These are phyloP conservation scores for Rhinogobius similis DNA, from an alignment of 2,113 vertebrate species.

Conservation along the genomic window DNA sequence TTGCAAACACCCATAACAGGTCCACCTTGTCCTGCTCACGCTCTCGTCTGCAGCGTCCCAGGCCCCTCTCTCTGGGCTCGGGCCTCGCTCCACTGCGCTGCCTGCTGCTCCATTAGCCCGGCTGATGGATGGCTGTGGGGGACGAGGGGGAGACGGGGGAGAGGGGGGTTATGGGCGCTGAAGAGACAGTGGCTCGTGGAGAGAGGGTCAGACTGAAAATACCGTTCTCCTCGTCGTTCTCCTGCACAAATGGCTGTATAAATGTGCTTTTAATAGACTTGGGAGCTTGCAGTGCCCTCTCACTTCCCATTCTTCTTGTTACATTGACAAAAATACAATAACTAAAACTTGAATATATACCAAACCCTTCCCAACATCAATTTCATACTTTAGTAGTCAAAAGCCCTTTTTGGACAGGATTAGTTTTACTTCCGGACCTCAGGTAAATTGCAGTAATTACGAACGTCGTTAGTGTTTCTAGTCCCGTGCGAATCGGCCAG, in stretches of 20 bases:
- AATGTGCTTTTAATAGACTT: neutral
- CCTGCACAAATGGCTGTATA: neutral
- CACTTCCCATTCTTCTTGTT: too few relatives aligned
- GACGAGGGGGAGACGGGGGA: slow-evolving; percentile 20
- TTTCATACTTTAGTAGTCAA: too few relatives aligned
- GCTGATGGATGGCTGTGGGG: slow-evolving; percentile 62
- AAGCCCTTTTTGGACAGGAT: too few relatives aligned
- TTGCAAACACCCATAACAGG: neutral
- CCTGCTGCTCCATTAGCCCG: slow-evolving; percentile 55
- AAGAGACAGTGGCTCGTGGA: slow-evolving; percentile 22
- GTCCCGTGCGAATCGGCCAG: too few relatives aligned
- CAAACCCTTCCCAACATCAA: too few relatives aligned
- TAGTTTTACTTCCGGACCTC: too few relatives aligned
- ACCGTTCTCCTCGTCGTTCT: too few relatives aligned
- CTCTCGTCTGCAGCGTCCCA: neutral
- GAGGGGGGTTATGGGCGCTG: slow-evolving; percentile 42
- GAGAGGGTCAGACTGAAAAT: slow-evolving; percentile 20
- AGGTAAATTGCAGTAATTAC: too few relatives aligned
- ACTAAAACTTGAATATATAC: too few relatives aligned
- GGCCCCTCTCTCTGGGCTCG: neutral
- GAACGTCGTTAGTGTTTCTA: too few relatives aligned
- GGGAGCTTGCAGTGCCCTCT: neutral
- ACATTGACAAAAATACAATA: too few relatives aligned
- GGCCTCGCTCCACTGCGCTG: slow-evolving; percentile 30
- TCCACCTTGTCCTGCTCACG: slow-evolving; percentile 21